Percentiles rank a stretch among this genome's conserved stretches.
Conservation (phyloP, 1,140 invertebrate species). For the Andrena cerasifolii region DNA sequence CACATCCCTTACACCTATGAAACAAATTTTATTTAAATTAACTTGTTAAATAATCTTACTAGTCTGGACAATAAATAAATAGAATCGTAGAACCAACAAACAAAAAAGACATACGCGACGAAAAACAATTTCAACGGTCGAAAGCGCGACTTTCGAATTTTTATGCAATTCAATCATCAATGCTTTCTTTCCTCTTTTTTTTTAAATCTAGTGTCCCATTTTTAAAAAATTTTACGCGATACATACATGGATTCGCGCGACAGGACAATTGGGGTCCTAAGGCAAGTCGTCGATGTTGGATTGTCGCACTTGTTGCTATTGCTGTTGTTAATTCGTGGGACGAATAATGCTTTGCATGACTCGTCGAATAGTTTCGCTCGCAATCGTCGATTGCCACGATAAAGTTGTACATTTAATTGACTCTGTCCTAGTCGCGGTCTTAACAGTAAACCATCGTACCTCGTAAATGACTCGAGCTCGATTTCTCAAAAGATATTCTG, state of each 20-base stretch:
- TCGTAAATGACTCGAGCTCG: not conserved
- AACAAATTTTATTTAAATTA: not conserved
- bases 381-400: not conserved
- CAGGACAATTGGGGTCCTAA: not conserved
- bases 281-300: constrained; percentile 22
- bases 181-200: not conserved
- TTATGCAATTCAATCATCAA: no score
- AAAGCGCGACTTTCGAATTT: no score
- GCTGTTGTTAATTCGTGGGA: not conserved
- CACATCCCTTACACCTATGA: no score
- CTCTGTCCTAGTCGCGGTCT: not conserved
- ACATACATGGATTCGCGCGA: not conserved
- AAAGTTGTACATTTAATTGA: constrained; percentile 28
- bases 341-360: not conserved
- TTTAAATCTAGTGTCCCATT: no score
- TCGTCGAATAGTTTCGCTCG: not conserved
- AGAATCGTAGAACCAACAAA: no score
- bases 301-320: constrained; percentile 10
- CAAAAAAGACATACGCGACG: not conserved
- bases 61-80: no score
- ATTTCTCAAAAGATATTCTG: not conserved
- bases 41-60: not conserved
- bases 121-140: no score
- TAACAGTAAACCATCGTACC: not conserved
- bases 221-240: no score